A percentile compares a stretch with the other conserved stretches of the same genome.
Evolutionary conservation across 2,888 invertebrate species (phyloP).

Genomic region (Heliothis peltigera): DNA sequence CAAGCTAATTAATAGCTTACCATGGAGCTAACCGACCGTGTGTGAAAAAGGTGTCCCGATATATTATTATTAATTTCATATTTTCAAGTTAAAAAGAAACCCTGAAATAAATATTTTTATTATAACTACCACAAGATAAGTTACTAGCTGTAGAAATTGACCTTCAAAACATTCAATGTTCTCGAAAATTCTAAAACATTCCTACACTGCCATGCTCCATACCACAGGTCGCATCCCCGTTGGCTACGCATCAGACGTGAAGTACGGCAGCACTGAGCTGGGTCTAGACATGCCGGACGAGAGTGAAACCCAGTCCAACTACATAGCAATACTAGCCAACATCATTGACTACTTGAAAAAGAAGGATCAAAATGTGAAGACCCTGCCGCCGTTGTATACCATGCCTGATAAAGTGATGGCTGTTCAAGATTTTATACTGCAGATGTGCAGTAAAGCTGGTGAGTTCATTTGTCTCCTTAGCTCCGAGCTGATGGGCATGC

Average conservation of each 20-base stretch:
- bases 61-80: no score
- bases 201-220: background rate
- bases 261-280: conserved; percentile 67
- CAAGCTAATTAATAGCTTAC: no score
- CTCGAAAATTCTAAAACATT: no score
- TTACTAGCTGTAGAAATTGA: no score
- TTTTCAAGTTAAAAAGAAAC: no score
- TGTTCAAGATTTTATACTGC: conserved; percentile 74
- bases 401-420: conserved; percentile 77
- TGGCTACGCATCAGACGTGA: conserved; percentile 81
- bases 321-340: conserved; percentile 73
- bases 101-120: no score
- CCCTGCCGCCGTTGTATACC: conserved; percentile 78
- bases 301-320: conserved; percentile 59
- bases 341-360: conserved; percentile 79
- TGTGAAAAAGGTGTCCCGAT: no score
- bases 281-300: conserved; percentile 78
- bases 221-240: conserved; percentile 75
- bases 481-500: no score
- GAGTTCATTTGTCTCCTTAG: no score
- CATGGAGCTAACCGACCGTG: no score
- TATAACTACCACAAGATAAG: no score
- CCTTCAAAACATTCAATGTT: no score
- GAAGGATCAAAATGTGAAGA: conserved; percentile 54
- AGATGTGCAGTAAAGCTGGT: conserved; percentile 78